Conservation (phyloP, 2,113 vertebrate species). For the Microcebus griseorufus region DNA sequence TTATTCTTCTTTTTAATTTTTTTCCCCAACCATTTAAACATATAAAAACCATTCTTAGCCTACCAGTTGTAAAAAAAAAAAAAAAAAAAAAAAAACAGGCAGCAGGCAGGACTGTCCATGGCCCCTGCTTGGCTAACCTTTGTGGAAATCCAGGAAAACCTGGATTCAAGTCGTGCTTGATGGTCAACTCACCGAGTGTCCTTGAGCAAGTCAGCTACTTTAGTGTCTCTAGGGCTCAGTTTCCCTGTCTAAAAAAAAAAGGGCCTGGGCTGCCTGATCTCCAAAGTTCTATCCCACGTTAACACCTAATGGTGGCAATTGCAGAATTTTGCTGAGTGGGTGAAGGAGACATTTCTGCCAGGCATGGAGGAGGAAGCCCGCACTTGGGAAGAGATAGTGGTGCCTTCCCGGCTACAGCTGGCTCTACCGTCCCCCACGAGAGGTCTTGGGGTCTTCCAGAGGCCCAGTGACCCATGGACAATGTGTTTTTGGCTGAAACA, state of each 20-base stretch:
- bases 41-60: not conserved
- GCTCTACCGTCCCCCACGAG: accelerated
- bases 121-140: accelerated
- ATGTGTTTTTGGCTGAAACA: not conserved
- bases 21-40: not conserved
- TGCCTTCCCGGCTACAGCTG: accelerated
- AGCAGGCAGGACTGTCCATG: accelerated
- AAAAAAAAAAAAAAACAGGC: not conserved
- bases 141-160: accelerated
- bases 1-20: not conserved
- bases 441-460: not conserved
- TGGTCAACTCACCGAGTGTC: not conserved
- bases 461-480: not conserved
- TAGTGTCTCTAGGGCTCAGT: not conserved
- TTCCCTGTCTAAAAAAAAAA: not conserved
- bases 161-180: not conserved
- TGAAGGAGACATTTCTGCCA: not conserved
- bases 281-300: not conserved
- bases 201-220: accelerated
- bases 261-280: accelerated
- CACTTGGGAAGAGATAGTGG: not conserved
- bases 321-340: not conserved
- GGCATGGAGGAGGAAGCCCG: not conserved
- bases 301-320: not conserved
- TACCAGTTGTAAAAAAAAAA: not conserved